Evolutionary conservation across 2,888 invertebrate species (phyloP).

Genomic region (Agonum fuliginosum): DNA sequence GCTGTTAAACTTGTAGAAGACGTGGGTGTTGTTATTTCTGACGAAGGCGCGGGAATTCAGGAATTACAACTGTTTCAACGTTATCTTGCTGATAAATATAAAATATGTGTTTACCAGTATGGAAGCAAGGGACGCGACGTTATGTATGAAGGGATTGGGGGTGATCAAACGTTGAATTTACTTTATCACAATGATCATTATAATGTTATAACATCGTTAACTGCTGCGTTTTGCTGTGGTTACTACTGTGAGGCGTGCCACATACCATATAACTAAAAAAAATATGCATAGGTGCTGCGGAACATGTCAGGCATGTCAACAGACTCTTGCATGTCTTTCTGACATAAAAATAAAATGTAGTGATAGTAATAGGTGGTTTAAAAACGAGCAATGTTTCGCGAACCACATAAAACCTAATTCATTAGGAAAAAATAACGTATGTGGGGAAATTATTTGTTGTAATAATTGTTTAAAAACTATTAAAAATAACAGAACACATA

Average conservation of each 20-base stretch:
- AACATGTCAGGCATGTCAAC: conserved; percentile 51
- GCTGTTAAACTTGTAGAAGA: neutral
- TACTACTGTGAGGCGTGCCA: conserved; percentile 61
- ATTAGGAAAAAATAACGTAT: neutral
- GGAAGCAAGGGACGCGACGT: conserved; percentile 25
- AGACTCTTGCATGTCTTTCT: conserved; percentile 49
- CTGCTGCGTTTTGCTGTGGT: conserved; percentile 52
- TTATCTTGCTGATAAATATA: conserved; percentile 48
- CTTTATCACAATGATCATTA: conserved; percentile 61
- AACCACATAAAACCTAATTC: conserved; percentile 32
- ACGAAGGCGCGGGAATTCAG: conserved; percentile 46
- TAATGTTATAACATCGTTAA: conserved; percentile 59
- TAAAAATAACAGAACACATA: neutral
- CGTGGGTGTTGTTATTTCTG: conserved; percentile 37
- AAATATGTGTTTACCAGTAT: conserved; percentile 59
- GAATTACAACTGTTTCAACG: conserved; percentile 53
- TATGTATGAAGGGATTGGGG: conserved; percentile 53
- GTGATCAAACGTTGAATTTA: conserved; percentile 56
- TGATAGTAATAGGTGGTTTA: conserved; percentile 36
- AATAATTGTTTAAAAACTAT: neutral
- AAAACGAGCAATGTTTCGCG: conserved; percentile 21
- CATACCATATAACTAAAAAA: conserved; percentile 61
- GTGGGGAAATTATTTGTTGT: conserved; percentile 9
- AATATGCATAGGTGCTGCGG: conserved; percentile 58
- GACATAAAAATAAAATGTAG: neutral